Percentiles rank a stretch among this genome's conserved stretches.
These are phyloP conservation scores for Eurypyga helias DNA, from an alignment of 2,113 vertebrate genomes.

Conservation along the genomic window DNA sequence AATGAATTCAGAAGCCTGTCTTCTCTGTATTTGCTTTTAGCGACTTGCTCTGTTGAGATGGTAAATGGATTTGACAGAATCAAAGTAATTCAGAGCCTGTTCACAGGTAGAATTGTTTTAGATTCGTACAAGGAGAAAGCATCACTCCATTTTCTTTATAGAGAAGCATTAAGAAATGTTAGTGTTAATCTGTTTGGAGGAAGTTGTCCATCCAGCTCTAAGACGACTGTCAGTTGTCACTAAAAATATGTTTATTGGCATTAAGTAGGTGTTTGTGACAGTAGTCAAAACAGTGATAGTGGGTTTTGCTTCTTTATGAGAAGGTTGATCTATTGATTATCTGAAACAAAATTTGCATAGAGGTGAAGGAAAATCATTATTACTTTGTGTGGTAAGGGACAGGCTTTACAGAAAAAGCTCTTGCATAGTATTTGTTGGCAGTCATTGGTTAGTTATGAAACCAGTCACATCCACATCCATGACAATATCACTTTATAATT, in stretches of 20 bases:
- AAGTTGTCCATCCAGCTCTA: background rate
- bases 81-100: conserved; percentile 66
- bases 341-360: background rate
- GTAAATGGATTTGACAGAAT: conserved; percentile 72
- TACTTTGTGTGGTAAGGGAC: background rate
- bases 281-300: background rate
- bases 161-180: background rate
- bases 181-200: background rate
- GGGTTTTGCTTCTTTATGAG: background rate
- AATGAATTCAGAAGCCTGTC: conserved; percentile 26
- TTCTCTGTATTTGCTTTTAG: conserved; percentile 67
- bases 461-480: background rate
- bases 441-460: background rate
- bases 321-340: background rate
- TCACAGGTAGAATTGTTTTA: conserved; percentile 50
- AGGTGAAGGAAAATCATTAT: conserved; percentile 10
- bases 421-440: background rate
- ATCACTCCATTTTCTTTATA: background rate
- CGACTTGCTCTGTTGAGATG: conserved; percentile 53
- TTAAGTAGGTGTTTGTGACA: background rate
- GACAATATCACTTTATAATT: background rate
- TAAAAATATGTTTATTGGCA: background rate
- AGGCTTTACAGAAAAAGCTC: background rate
- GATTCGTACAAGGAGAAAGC: background rate
- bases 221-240: background rate